A percentile compares a stretch with the other conserved stretches of the same genome.
phyloP scores from a whole-genome alignment of 2,888 invertebrate genomes.

The Leucophora obtusa region DNA sequence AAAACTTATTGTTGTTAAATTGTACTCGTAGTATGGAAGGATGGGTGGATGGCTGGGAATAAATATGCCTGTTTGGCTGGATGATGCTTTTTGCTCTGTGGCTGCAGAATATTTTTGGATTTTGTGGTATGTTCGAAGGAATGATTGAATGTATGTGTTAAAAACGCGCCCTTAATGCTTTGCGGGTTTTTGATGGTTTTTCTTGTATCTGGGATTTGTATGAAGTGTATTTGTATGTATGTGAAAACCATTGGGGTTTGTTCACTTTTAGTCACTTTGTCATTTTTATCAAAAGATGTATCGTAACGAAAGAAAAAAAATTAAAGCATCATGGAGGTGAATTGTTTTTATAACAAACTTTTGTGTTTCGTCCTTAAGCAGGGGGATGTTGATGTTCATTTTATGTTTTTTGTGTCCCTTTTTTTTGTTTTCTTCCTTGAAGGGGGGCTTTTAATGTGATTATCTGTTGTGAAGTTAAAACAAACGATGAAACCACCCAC shows the following conservation, averaged over 20 bases:
- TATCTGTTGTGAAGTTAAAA: constrained; percentile 60
- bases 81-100: neutral
- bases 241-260: constrained; percentile 59
- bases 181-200: constrained; percentile 62
- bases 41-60: constrained; percentile 4
- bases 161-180: constrained; percentile 66
- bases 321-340: constrained; percentile 48
- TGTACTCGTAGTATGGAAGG: constrained; percentile 40
- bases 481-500: constrained; percentile 55
- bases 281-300: constrained; percentile 38
- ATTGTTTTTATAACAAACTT: constrained; percentile 46
- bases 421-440: neutral
- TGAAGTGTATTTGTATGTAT: constrained; percentile 31
- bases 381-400: constrained; percentile 56
- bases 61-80: constrained; percentile 22
- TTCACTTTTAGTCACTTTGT: constrained; percentile 50
- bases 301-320: neutral
- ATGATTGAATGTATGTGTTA: constrained; percentile 54
- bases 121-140: constrained; percentile 25
- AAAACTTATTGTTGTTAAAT: constrained; percentile 50
- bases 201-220: constrained; percentile 27
- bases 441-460: constrained; percentile 62
- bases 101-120: neutral
- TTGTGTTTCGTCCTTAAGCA: constrained; percentile 17
- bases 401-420: constrained; percentile 36